A percentile compares a stretch with the other conserved stretches of the same genome.
Evolutionary conservation across 2,888 invertebrate species (phyloP).

Genomic region (Neocrepidodera transversa): DNA sequence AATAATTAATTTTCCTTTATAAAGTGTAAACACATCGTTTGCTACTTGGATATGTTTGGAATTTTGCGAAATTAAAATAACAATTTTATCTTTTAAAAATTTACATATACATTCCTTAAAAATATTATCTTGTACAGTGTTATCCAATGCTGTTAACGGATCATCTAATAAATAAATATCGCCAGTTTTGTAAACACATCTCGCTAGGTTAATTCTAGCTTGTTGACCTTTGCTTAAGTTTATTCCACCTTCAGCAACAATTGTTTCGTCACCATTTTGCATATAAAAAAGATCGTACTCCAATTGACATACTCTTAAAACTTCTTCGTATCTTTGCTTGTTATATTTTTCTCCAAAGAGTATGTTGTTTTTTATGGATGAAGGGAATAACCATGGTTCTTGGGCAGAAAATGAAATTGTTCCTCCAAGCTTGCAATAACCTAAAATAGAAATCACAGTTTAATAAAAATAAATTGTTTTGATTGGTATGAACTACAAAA

Average conservation of each 20-base stretch:
- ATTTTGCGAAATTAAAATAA: conserved; percentile 47
- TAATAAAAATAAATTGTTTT: too few species aligned
- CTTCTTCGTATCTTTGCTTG: conserved; percentile 64
- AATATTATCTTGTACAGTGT: conserved; percentile 44
- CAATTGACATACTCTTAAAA: conserved; percentile 69
- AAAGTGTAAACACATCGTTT: conserved; percentile 60
- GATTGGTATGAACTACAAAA: too few species aligned
- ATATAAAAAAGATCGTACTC: conserved; percentile 73
- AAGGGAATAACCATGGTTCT: conserved; percentile 67
- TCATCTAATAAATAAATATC: conserved; percentile 76
- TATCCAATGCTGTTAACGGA: conserved; percentile 45
- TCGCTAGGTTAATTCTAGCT: conserved; percentile 78
- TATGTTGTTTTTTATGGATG: conserved; percentile 76
- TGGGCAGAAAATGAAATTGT: conserved; percentile 65
- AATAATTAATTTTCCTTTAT: conserved; percentile 34
- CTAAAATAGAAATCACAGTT: too few species aligned
- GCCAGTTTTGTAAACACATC: conserved; percentile 75
- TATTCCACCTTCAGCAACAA: conserved; percentile 80
- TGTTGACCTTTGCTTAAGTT: conserved; percentile 82
- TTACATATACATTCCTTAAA: conserved; percentile 46
- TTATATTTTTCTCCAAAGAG: conserved; percentile 72
- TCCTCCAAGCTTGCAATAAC: conserved; percentile 57
- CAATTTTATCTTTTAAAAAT: conserved; percentile 47
- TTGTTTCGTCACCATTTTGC: conserved; percentile 74
- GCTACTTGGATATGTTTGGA: conserved; percentile 43